These are phyloP conservation scores for Pyralis farinalis DNA, from an alignment of 2,888 invertebrate species.

Conservation along the genomic window DNA sequence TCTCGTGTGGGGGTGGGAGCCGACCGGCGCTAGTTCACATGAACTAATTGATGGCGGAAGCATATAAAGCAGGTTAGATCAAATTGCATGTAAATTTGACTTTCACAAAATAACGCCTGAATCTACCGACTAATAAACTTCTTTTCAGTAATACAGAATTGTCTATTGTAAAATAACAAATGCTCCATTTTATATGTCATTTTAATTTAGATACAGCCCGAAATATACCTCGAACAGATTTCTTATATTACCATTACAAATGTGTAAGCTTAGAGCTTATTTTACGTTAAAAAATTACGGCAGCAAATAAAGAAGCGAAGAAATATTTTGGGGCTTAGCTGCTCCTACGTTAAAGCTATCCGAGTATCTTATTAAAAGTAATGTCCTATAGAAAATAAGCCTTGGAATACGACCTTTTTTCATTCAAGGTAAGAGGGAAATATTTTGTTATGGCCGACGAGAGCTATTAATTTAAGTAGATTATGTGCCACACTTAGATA, in stretches of 20 bases:
- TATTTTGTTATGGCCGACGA: conserved; percentile 15
- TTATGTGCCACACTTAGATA: neutral
- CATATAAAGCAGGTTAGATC: no score
- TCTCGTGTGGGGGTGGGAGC: no score
- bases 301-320: conserved; percentile 28
- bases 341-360: conserved; percentile 29
- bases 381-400: conserved; percentile 32
- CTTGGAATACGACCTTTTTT: conserved; percentile 20
- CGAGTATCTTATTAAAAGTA: conserved; percentile 42
- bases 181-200: conserved; percentile 1
- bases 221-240: conserved; percentile 6
- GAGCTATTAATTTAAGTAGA: conserved; percentile 10
- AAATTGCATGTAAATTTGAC: no score
- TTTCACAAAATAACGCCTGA: no score
- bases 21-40: no score
- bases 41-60: no score
- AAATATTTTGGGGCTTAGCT: conserved; percentile 34
- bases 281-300: conserved; percentile 34
- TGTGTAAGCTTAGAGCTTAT: conserved; percentile 36
- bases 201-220: neutral
- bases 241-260: conserved; percentile 35
- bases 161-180: neutral
- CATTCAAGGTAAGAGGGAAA: conserved; percentile 18
- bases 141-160: no score
- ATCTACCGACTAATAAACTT: no score